Evolutionary conservation across 2,888 invertebrate genomes (phyloP).

Genomic region (Anarsia innoxiella): DNA sequence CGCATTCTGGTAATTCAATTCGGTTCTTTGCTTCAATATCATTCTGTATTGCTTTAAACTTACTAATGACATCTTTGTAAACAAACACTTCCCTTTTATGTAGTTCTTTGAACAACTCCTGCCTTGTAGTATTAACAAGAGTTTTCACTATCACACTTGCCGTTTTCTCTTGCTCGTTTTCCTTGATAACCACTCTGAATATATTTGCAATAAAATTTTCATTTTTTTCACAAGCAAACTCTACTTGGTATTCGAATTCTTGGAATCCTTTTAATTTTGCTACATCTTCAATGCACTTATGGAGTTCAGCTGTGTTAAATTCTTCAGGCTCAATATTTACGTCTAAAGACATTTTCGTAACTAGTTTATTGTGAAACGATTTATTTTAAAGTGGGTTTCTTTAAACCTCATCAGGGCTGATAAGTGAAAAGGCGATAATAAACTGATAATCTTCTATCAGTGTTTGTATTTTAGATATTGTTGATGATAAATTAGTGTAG

Average conservation of each 20-base stretch:
- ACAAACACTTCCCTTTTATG: conserved; percentile 53
- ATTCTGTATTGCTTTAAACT: conserved; percentile 39
- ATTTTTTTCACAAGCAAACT: conserved; percentile 48
- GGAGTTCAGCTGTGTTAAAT: conserved; percentile 52
- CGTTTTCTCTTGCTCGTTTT: conserved; percentile 29
- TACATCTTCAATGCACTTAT: conserved; percentile 41
- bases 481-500: no score
- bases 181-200: conserved; percentile 48
- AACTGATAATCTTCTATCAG: neutral
- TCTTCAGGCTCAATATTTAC: conserved; percentile 66
- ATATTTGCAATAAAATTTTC: conserved; percentile 55
- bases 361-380: neutral
- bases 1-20: conserved; percentile 42
- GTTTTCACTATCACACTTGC: conserved; percentile 55
- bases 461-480: neutral
- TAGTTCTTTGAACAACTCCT: conserved; percentile 50
- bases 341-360: conserved; percentile 53
- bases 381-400: neutral
- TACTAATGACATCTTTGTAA: conserved; percentile 40
- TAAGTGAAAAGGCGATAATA: neutral
- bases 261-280: conserved; percentile 37
- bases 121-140: conserved; percentile 48
- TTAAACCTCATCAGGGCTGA: neutral
- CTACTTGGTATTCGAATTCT: conserved; percentile 53
- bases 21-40: conserved; percentile 27